Conservation (phyloP, 2,797 vertebrate species). For the Carcharodon carcharias region DNA sequence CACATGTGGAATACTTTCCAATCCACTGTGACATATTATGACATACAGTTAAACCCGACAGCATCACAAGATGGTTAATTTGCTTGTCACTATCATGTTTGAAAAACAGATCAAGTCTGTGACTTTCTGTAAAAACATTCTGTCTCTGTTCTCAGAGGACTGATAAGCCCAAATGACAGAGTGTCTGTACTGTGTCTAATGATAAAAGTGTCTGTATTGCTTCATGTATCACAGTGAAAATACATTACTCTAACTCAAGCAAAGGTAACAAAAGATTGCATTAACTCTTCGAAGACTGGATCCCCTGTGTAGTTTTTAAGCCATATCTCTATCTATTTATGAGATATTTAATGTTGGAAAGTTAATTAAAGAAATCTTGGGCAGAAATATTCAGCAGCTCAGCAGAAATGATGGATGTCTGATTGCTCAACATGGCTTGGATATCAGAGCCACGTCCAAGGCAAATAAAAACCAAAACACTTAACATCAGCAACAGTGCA, state of each 20-base stretch:
- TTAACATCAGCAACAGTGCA: background rate
- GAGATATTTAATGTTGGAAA: background rate
- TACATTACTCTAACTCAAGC: constrained; percentile 25
- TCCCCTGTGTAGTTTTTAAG: background rate
- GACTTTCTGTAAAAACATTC: constrained; percentile 38
- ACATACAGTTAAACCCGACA: constrained; percentile 21
- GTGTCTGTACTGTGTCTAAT: constrained; percentile 36
- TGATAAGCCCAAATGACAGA: constrained; percentile 37
- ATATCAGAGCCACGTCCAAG: background rate
- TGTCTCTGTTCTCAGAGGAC: constrained; percentile 35
- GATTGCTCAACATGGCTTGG: background rate
- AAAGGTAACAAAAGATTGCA: constrained; percentile 17
- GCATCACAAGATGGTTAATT: constrained; percentile 34
- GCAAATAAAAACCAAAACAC: background rate
- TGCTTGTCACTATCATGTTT: constrained; percentile 37
- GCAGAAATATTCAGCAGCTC: background rate
- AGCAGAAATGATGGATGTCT: background rate
- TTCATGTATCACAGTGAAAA: constrained; percentile 33
- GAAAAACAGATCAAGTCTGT: constrained; percentile 38
- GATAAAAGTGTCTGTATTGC: constrained; percentile 38
- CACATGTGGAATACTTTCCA: constrained; percentile 34
- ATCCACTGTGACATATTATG: constrained; percentile 35
- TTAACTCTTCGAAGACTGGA: constrained; percentile 20
- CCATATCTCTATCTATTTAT: background rate
- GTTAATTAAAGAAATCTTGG: background rate